Conservation (phyloP, 1,140 invertebrate genomes). For the Drosophila burlai region DNA sequence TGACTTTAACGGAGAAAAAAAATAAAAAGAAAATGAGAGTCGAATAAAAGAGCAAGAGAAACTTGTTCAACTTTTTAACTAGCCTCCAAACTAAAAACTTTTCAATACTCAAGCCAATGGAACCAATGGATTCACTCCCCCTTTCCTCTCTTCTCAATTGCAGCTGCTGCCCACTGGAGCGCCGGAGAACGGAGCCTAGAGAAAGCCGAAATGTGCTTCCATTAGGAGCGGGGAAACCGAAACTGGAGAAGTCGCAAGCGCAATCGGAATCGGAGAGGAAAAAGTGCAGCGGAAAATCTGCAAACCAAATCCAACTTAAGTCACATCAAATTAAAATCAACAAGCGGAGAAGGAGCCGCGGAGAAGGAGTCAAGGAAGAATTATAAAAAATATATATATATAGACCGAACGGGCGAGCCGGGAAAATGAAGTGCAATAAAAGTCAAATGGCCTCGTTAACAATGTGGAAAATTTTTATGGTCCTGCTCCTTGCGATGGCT, state of each 20-base stretch:
- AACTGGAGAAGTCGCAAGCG: constrained; percentile 31
- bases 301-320: constrained; percentile 83
- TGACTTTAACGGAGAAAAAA: constrained; percentile 62
- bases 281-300: constrained; percentile 71
- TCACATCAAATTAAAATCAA: constrained; percentile 84
- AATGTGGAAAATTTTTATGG: constrained; percentile 84
- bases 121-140: constrained; percentile 51
- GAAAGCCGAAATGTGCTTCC: constrained; percentile 72
- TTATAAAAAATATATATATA: constrained; percentile 47
- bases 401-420: constrained; percentile 22
- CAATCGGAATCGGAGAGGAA: constrained; percentile 21
- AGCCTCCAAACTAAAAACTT: constrained; percentile 72
- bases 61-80: constrained; percentile 79
- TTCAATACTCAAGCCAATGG: constrained; percentile 67
- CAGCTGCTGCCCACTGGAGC: constrained; percentile 48
- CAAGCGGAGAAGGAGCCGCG: constrained; percentile 58
- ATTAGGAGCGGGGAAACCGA: constrained; percentile 33
- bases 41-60: constrained; percentile 55
- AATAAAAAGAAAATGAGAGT: constrained; percentile 19
- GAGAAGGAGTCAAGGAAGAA: constrained; percentile 43
- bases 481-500: constrained; percentile 62
- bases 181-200: constrained; percentile 10
- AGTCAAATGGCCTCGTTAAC: constrained; percentile 84
- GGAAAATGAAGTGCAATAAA: constrained; percentile 83
- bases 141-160: constrained; percentile 38